Base-by-base conservation (phyloP, 2,888 invertebrate genomes). In the Cephalotes varians region DNA sequence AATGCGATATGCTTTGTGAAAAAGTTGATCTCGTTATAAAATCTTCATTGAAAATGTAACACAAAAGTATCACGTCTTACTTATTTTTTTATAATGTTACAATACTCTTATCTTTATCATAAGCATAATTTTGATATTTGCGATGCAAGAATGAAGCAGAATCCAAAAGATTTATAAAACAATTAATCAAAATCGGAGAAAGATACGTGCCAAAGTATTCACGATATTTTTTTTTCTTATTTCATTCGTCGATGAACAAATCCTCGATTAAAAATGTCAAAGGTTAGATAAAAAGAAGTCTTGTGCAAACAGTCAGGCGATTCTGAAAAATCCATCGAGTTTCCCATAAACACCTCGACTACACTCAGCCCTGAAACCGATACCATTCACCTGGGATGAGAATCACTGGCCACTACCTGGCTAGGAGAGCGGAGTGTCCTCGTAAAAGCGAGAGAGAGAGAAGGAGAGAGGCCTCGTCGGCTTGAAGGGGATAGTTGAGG, bases 331-430 rank as follows among this genome's bases (percentile, higher is more conserved):
- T 9, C 65, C n/a, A 5, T 28, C 51, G 28, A 69, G 69, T 56
- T 47, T 9, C n/a, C 44, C 54, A 25, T 44, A 44, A 44, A 56
- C 40, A 10, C 2, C 15, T 9, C 28, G n/a, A 4, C 37, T 28
- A 67, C n/a, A 15, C 10, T 54, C 44, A 56, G 21, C 28, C 31
- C 44, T 69, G 56, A 10, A 12, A 12, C n/a, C 54, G 40, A 54
- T n/a, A n/a, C 69, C 56, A 25, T 18, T 79, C 56, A 79, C 47
- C 77, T 44, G 64, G 25, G 31, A 51, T 82, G 88, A 89, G 88
- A 86, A 47, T 80, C 88, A 31, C 89, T 89, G 88, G 28, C 21
- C 37, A 69, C 82, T 87, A 89, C 89, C 88, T 89, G 87, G 87
- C 86, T 67, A 86, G 84, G 82, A 73, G 84, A 84, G 80, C 77